Evolutionary conservation across 1,140 invertebrate species (phyloP), one percentile per base, ranked within the genome.

Genomic region (Trichonephila clavipes): DNA sequence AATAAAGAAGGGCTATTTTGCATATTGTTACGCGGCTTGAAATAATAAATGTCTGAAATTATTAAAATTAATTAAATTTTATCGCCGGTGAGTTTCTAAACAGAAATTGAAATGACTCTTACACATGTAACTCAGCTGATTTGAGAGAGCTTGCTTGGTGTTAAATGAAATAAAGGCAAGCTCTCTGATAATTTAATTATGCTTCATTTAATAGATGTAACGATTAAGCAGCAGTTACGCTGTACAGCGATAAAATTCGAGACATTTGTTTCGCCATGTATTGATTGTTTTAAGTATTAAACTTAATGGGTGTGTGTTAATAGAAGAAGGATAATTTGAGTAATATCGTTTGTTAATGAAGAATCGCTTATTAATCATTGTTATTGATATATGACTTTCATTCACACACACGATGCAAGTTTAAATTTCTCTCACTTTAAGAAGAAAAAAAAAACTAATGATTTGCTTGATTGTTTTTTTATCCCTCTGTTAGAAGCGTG

Each of bases 41-140:
- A 69, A 69, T 69, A 69, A 69, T 69, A 69, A 69, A 5, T 69
- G 66, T 69, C n/a, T 21, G 66, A 69, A 69, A 69, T 24, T 69
- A 69, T 69, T 69, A 69, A 69, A 69, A 69, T 69, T 69, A 69
- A 69, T 69, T 69, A 69, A 69, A 69, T n/a, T 69, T 28, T 28
- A 69, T 69, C 66, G n/a, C 66, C 10, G 6, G 2, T 28, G 19
- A 69, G n/a, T 69, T 69, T 69, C n/a, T 5, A 69, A 69, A 28
- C 66, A 69, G 66, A 69, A 62, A 69, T 69, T 69, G 66, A 69
- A 69, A 69, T 24, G 66, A 69, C 66, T 69, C 66, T 69, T 69
- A 69, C 66, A 69, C 66, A 69, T 69, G n/a, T 69, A 28, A 24
- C 66, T 69, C 66, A 69, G 66, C n/a, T 24, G n/a, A 69, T 24